phyloP scores from a whole-genome alignment of 2,113 vertebrate species.

The Balaeniceps rex region DNA sequence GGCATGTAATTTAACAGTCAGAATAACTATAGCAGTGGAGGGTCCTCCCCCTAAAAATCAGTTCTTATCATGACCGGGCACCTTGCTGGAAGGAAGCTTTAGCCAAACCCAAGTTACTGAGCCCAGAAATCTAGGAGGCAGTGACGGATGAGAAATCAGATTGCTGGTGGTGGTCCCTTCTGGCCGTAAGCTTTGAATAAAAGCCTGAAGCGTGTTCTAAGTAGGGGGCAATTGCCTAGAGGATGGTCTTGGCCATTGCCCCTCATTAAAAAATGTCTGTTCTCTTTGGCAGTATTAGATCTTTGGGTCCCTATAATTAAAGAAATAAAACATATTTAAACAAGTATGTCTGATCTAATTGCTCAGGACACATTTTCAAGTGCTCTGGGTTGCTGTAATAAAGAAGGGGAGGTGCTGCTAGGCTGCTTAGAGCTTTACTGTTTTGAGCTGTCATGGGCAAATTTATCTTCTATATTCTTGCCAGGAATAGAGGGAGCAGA shows the following conservation, averaged over 20 bases:
- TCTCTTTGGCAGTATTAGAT: background rate
- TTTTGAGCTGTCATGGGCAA: background rate
- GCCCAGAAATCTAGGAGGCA: background rate
- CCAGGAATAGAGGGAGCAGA: conserved; percentile 11
- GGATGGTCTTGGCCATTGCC: background rate
- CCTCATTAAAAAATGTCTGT: background rate
- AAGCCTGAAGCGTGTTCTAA: background rate
- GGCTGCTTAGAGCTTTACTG: background rate
- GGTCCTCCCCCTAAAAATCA: background rate
- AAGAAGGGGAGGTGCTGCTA: background rate
- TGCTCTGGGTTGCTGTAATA: background rate
- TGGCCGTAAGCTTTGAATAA: background rate
- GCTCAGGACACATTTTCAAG: background rate
- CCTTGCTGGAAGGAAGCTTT: background rate
- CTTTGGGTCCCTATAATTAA: background rate
- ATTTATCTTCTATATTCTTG: background rate
- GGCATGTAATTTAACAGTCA: background rate
- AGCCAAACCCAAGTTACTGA: background rate
- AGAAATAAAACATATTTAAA: background rate
- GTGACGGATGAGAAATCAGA: background rate
- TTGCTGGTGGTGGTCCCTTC: background rate
- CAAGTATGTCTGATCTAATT: background rate
- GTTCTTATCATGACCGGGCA: background rate
- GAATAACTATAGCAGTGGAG: background rate
- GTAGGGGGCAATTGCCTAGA: background rate